Percentiles rank a stretch among this genome's conserved stretches.
Evolutionary conservation across 2,888 invertebrate species (phyloP).

Genomic region (Tenthredo scrophulariae): DNA sequence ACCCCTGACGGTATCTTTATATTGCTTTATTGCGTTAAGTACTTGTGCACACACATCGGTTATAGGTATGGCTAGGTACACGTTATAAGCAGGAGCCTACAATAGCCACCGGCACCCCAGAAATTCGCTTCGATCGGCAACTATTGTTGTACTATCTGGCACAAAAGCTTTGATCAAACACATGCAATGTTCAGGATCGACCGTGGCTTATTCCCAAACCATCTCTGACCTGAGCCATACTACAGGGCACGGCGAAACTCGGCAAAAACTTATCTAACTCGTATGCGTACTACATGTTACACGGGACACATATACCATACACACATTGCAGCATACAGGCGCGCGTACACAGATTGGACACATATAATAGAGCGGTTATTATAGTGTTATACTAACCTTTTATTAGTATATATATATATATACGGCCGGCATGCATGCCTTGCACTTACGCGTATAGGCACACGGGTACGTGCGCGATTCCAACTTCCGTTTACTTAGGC

Average conservation of each 20-base stretch:
- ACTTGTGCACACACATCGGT: constrained; percentile 73
- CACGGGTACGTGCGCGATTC: neutral
- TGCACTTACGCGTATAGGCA: neutral
- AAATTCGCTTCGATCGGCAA: constrained; percentile 58
- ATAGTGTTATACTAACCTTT: neutral
- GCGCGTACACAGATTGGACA: neutral
- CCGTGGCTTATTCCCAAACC: constrained; percentile 58
- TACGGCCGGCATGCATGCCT: neutral
- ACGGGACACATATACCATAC: neutral
- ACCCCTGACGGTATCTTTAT: constrained; percentile 74
- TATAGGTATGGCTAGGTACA: constrained; percentile 58
- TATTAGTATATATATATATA: too few species aligned
- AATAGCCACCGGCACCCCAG: constrained; percentile 61
- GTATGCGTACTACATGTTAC: neutral
- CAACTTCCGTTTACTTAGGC: constrained; percentile 36
- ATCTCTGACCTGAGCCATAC: constrained; percentile 37
- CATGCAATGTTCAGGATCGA: constrained; percentile 58
- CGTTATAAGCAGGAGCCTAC: constrained; percentile 61
- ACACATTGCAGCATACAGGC: neutral
- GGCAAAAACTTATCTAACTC: constrained; percentile 20
- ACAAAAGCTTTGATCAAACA: constrained; percentile 64
- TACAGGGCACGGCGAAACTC: neutral
- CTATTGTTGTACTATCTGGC: constrained; percentile 61
- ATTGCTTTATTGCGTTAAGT: constrained; percentile 76
- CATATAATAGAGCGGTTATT: constrained; percentile 23